A percentile compares a stretch with the other conserved stretches of the same genome.
Conservation (phyloP, 1,140 invertebrate species). For the Drosophila asahinai region DNA sequence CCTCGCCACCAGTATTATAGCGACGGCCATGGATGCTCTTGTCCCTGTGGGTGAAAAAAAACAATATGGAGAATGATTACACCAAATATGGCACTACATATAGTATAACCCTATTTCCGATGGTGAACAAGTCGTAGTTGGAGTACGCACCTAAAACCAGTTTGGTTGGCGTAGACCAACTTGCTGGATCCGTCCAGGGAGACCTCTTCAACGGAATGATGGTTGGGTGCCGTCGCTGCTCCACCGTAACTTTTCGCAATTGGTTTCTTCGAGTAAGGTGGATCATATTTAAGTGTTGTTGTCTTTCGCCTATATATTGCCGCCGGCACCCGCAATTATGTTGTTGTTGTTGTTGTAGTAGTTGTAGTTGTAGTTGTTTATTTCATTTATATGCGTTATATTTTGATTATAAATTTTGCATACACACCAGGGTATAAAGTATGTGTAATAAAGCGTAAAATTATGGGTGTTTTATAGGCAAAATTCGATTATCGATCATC, state of each 20-base stretch:
- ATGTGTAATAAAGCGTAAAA: conserved; percentile 59
- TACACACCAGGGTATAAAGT: conserved; percentile 68
- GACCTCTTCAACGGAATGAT: conserved; percentile 90
- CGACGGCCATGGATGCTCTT: conserved; percentile 88
- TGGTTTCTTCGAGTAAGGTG: conserved; percentile 93
- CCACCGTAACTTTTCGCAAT: conserved; percentile 90
- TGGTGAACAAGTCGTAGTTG: background rate
- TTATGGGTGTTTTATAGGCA: conserved; percentile 67
- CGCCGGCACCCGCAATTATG: conserved; percentile 32
- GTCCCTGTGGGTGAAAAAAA: conserved; percentile 88
- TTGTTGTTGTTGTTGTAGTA: conserved; percentile 14
- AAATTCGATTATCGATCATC: conserved; percentile 41
- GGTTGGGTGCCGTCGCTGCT: conserved; percentile 87
- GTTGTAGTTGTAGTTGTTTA: conserved; percentile 37
- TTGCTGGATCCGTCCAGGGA: conserved; percentile 91
- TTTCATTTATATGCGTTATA: conserved; percentile 50
- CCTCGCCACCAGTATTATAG: conserved; percentile 89
- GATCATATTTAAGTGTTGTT: conserved; percentile 94
- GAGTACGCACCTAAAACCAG: conserved; percentile 91
- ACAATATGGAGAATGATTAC: background rate
- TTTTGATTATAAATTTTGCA: conserved; percentile 58
- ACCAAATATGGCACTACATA: no score
- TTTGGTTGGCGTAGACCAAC: conserved; percentile 92
- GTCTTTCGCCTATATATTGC: conserved; percentile 90
- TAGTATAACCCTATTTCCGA: background rate